These are phyloP conservation scores for Aphrophora alni DNA, from an alignment of 2,888 invertebrate species.

Conservation along the genomic window DNA sequence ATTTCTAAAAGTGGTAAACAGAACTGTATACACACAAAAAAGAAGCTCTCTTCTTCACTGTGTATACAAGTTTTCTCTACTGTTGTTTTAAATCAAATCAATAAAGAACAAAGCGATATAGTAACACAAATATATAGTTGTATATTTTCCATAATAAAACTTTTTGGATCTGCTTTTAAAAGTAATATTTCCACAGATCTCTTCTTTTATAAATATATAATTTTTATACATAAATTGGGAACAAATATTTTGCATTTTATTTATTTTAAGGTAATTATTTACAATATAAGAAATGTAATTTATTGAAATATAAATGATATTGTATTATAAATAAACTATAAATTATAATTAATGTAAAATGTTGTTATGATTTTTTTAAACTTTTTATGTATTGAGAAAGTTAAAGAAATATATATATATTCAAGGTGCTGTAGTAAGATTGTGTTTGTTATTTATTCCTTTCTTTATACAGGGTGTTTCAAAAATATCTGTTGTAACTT, in stretches of 20 bases:
- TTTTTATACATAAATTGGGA: not conserved
- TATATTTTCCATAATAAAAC: no score
- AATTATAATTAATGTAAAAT: not conserved
- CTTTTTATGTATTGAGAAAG: not conserved
- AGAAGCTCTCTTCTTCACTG: no score
- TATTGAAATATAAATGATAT: not conserved
- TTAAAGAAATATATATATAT: not conserved
- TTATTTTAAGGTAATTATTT: not conserved
- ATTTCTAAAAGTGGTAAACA: no score
- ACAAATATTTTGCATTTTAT: not conserved
- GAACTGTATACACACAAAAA: no score
- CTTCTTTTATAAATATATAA: not conserved
- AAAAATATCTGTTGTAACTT: no score
- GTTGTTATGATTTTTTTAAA: not conserved
- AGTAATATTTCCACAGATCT: not conserved
- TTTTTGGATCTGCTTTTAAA: no score
- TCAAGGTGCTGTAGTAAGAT: not conserved
- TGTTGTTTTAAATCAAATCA: no score
- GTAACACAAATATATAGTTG: no score
- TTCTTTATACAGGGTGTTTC: no score
- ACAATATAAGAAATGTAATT: not conserved
- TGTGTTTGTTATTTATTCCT: not conserved
- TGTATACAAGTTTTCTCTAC: no score
- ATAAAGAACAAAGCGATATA: no score
- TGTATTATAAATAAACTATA: not conserved